Base-by-base conservation (phyloP, 2,888 invertebrate genomes). In the Hylaea fasciaria region DNA sequence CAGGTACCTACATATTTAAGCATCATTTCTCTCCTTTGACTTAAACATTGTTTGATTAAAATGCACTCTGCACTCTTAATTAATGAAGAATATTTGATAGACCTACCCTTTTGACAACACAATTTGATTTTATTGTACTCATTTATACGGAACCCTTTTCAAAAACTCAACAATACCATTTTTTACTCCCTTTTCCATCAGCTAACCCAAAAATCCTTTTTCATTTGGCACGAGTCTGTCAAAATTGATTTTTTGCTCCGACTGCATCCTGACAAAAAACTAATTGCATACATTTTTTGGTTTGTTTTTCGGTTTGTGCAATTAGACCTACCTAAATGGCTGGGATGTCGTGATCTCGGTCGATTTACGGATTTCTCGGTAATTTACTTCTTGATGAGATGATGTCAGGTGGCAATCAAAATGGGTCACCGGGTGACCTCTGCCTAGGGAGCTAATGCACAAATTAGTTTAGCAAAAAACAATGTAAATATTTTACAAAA, bases 171-270 rank as follows among this genome's bases (percentile, higher is more conserved):
- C 11, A 14, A 32, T 16, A 52, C 41, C 12, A 12, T 40, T 64
- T 64, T 60, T 63, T 64, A 41, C 47, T 47, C 47, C 57, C 65
- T 66, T 64, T 62, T 40, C 28, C 16, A 39, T 16, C 12, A 49
- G 63, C 7, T 57, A 56, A 64, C 61, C 61, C 65, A 60, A 70
- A 74, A 70, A 64, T 68, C 64, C 62, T 64, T 69, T 70, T 66
- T 52, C 65, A 78, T 77, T 77, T 77, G 82, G 83, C 88, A 86
- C 86, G 86, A 86, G 84, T 82, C 80, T 66, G 61, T 73, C 70
- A 73, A 81, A 87, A 89, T 86, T 86, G 86, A 84, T 86, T 86
- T 87, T 86, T 84, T 78, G 72, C 77, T 77, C 80, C 74, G 63
- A 71, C 66, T 77, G 80, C 79, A 77, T 65, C 71, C 58, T 40